Evolutionary conservation across 1,140 invertebrate genomes (phyloP).

Genomic region (Drosophila sulfurigaster): DNA sequence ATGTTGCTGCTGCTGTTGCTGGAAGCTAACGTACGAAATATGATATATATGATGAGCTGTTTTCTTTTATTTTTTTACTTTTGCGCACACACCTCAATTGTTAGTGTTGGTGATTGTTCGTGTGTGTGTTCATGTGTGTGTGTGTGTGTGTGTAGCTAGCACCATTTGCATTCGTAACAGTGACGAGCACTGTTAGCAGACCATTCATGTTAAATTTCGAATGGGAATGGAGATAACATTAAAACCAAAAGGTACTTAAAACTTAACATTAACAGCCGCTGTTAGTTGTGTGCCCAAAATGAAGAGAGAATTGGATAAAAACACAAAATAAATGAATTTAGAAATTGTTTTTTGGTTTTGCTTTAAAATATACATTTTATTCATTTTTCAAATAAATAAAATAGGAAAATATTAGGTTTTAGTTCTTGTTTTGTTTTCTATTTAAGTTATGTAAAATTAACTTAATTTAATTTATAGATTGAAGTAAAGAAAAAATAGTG

Average conservation of each 20-base stretch:
- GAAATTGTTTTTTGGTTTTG: constrained; percentile 59
- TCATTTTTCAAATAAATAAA: constrained; percentile 83
- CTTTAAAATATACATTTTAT: constrained; percentile 69
- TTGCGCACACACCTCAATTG: constrained; percentile 27
- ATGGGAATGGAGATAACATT: not conserved
- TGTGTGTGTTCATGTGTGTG: constrained; percentile 23
- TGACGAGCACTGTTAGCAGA: constrained; percentile 13
- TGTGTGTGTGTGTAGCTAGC: constrained; percentile 13
- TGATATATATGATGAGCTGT: constrained; percentile 50
- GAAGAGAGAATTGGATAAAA: constrained; percentile 11
- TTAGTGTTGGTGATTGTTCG: constrained; percentile 48
- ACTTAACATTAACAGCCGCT: constrained; percentile 12
- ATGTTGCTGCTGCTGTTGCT: constrained; percentile 52
- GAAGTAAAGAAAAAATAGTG: constrained; percentile 25
- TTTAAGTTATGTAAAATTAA: constrained; percentile 33
- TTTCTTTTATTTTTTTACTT: constrained; percentile 8
- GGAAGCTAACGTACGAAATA: constrained; percentile 66
- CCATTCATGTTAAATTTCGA: not conserved
- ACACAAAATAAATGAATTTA: constrained; percentile 66
- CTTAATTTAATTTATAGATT: constrained; percentile 54
- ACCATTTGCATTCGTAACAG: not conserved
- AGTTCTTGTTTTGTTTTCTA: not conserved
- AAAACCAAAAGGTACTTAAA: constrained; percentile 11
- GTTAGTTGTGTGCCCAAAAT: constrained; percentile 13
- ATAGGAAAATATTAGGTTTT: constrained; percentile 42